Evolutionary conservation across 1,140 invertebrate genomes (phyloP), one percentile per base, ranked within the genome.

Genomic region (Trichomalopsis sarcophagae): DNA sequence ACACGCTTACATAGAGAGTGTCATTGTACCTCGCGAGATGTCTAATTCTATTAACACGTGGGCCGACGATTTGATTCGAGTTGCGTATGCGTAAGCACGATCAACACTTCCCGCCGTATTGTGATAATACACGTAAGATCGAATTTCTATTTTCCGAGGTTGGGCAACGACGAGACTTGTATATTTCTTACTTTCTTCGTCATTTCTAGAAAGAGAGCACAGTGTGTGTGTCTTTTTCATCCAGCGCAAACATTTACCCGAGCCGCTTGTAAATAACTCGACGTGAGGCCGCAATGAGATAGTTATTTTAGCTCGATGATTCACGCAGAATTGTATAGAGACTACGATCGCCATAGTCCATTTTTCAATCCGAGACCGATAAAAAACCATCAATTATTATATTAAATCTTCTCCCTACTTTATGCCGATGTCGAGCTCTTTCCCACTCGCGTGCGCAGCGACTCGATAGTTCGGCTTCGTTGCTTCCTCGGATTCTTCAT

Each of bases 371-470:
- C 11, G 6, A 62, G 21, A 62, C 21, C 55, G 55, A 62, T 62
- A 62, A 62, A 62, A 21, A 62, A 62, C 17, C 17, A 62, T 62
- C 55, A n/a, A 62, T 62, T 62, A 21, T 62, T 62, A n/a, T n/a
- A n/a, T n/a, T n/a, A 78, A 66, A 17, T 62, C 47, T n/a, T 47
- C 33, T 47, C 27, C 27, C 30, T 77, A 77, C 76, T 62, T 62
- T n/a, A 21, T 62, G 55, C 4, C 13, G 14, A 17, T 17, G 50
- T 62, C 55, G 55, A 62, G 17, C 17, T 62, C 17, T 21, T 62
- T 62, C 14, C 0, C 27, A 17, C 14, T 62, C 17, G 17, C 6
- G 6, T 62, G 50, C 5, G 13, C 50, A 14, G 27, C 27, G 21
- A 62, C 50, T 55, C 50, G 50, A 21, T 55, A 55, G 17, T 55